These are phyloP conservation scores for Pherbina coryleti DNA, from an alignment of 2,888 invertebrate genomes.

Conservation along the genomic window DNA sequence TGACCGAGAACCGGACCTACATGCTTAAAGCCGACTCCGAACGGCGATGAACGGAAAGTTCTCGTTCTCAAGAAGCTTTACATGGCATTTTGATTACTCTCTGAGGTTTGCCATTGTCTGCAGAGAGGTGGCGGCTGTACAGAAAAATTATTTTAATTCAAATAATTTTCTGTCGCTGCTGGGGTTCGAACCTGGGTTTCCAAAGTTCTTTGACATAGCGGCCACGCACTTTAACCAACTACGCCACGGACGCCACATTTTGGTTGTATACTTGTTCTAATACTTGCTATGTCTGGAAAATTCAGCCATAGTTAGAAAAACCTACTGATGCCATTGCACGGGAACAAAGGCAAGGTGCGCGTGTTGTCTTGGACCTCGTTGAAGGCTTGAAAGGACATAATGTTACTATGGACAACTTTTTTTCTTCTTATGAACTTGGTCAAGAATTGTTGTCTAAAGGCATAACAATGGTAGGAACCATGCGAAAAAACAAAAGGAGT, in stretches of 20 bases:
- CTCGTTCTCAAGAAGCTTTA: no score
- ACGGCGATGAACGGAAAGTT: no score
- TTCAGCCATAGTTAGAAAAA: constrained; percentile 41
- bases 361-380: constrained; percentile 37
- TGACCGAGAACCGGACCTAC: no score
- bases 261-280: constrained; percentile 30
- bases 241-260: constrained; percentile 41
- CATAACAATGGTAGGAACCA: constrained; percentile 42
- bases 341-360: constrained; percentile 33
- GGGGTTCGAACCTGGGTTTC: no score
- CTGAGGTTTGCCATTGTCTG: no score
- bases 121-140: no score
- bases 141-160: no score
- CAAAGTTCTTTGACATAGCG: no score
- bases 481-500: constrained; percentile 40
- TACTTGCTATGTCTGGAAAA: constrained; percentile 37
- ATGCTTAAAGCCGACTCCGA: no score
- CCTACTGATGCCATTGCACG: constrained; percentile 8
- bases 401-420: constrained; percentile 40
- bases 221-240: no score
- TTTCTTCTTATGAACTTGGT: not conserved
- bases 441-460: constrained; percentile 31
- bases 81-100: no score
- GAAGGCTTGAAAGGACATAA: constrained; percentile 36
- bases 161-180: no score